Base-by-base conservation (phyloP, 2,113 vertebrate species). In the Cebus imitator region DNA sequence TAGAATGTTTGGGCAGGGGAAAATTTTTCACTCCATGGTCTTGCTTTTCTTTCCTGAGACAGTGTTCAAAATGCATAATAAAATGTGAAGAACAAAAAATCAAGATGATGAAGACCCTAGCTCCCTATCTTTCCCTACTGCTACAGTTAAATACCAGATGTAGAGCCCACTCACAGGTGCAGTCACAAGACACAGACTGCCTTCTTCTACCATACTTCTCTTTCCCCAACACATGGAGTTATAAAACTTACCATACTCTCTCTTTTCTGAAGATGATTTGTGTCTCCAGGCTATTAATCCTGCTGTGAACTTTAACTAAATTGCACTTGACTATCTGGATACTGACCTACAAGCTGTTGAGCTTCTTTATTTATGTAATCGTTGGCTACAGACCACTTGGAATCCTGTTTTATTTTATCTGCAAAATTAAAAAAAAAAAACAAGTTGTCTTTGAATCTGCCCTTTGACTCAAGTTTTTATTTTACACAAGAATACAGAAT, bases 11-110 rank as follows among this genome's bases (percentile, higher is more conserved):
- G 66, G 30, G 11, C 37, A 93, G 35, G 50, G 16, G 86, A 55
- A 92, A 73, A 55, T 17, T 48, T 85, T 45, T 48, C 12, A 52
- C 25, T 48, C 57, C 40, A 18, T 7, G 13, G 13, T 35, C 70
- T 89, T 37, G 61, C 64, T 76, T 94, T 78, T 86, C 58, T 61
- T 96, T 93, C 50, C 68, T 27, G 18, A 88, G 55, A 25, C n/a
- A 73, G 32, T 83, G 55, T 82, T 97, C 27, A 86, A 37, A 92
- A 96, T 45, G 76, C n/a, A 72, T 12, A 94, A 32, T 27, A 82
- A 87, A 93, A 87, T 32, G 7, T 12, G 30, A 58, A 40, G 37
- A 88, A 85, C 27, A 72, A 68, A 94, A 87, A 37, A 12, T 72
- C n/a, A 80, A 35, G 17, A 3, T 35, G 37, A 91, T 79, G 12